A percentile compares a stretch with the other conserved stretches of the same genome.
These are phyloP conservation scores for Oscheius sp. DNA, from an alignment of 1,140 invertebrate species.

Conservation along the genomic window DNA sequence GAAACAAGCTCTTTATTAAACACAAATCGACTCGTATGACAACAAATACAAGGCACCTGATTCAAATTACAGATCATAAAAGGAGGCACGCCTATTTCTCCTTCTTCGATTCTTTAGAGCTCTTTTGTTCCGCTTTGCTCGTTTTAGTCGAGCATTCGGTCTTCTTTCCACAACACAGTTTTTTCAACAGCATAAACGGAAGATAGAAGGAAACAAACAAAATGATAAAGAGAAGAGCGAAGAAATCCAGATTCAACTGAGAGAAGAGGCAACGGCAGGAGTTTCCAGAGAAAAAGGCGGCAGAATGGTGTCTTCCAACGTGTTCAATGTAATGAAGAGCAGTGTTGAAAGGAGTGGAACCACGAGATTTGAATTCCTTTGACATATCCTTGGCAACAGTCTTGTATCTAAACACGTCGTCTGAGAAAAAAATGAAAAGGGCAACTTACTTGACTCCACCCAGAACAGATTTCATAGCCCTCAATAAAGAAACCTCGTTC, in stretches of 20 bases:
- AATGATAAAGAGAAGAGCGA: neutral
- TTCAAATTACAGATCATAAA: neutral
- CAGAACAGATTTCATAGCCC: conserved; percentile 41
- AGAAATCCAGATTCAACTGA: neutral
- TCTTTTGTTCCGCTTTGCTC: neutral
- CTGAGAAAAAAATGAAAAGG: neutral
- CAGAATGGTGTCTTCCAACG: conserved; percentile 48
- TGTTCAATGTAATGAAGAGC: conserved; percentile 53
- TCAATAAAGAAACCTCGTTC: conserved; percentile 32
- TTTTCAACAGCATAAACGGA: neutral
- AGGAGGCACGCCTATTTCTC: neutral
- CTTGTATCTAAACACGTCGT: conserved; percentile 43
- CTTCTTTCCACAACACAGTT: neutral
- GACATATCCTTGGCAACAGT: conserved; percentile 50
- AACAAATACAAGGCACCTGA: conserved; percentile 6
- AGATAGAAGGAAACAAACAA: neutral
- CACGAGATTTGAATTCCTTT: conserved; percentile 44
- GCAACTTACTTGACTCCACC: conserved; percentile 42
- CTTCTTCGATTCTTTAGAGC: conserved; percentile 20
- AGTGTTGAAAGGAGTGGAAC: conserved; percentile 44
- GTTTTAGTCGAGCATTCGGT: neutral
- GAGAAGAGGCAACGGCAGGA: neutral
- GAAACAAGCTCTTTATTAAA: no score
- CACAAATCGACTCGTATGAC: no score
- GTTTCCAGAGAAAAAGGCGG: conserved; percentile 27